Evolutionary conservation across 2,888 invertebrate genomes (phyloP).

Genomic region (Argyresthia goedartella): DNA sequence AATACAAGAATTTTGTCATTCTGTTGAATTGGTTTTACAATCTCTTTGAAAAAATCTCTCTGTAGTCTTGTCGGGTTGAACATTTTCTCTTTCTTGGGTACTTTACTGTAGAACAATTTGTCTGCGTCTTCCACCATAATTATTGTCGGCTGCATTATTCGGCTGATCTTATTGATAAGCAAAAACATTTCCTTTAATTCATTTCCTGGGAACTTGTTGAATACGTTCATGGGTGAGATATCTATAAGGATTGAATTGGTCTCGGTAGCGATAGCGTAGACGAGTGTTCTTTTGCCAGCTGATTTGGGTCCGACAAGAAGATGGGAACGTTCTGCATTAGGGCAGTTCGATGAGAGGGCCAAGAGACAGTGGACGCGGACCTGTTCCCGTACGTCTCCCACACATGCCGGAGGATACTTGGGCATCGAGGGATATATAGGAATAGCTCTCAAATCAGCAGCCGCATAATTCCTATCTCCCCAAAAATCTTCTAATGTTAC

Average conservation of each 20-base stretch:
- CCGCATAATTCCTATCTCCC: conserved; percentile 77
- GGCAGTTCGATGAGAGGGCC: conserved; percentile 59
- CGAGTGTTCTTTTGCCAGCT: conserved; percentile 79
- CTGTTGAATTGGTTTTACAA: conserved; percentile 76
- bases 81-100: conserved; percentile 73
- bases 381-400: conserved; percentile 73
- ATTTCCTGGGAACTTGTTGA: conserved; percentile 77
- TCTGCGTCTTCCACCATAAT: conserved; percentile 78
- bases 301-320: conserved; percentile 78
- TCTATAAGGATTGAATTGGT: conserved; percentile 83
- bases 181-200: conserved; percentile 76
- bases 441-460: conserved; percentile 58
- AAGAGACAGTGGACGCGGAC: conserved; percentile 73
- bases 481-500: conserved; percentile 73
- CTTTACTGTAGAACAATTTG: conserved; percentile 76
- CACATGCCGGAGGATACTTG: conserved; percentile 57
- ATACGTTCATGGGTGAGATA: conserved; percentile 77
- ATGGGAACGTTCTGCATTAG: conserved; percentile 67
- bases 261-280: conserved; percentile 81
- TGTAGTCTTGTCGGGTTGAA: conserved; percentile 78
- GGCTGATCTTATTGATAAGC: conserved; percentile 75
- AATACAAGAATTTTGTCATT: conserved; percentile 78
- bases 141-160: conserved; percentile 79
- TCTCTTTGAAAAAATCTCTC: conserved; percentile 74
- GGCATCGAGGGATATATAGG: conserved; percentile 51